A percentile compares a stretch with the other conserved stretches of the same genome.
Conservation (phyloP, 2,797 vertebrate genomes). For the Manis javanica region DNA sequence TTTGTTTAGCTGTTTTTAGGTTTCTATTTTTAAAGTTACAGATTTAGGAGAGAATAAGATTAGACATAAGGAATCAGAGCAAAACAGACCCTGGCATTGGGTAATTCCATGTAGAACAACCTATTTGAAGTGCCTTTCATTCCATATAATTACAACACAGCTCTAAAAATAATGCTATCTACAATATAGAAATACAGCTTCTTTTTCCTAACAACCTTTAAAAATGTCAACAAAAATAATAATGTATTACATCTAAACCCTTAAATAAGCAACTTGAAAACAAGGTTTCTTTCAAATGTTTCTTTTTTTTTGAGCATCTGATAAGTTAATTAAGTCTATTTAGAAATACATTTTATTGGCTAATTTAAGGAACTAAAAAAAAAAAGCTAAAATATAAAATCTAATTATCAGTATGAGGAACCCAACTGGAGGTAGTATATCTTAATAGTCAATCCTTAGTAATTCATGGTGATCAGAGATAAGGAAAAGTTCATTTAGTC, state of each 20-base stretch:
- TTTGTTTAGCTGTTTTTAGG: not conserved
- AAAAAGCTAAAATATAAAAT: not conserved
- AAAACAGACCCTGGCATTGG: not conserved
- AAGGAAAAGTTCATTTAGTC: not conserved
- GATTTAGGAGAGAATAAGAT: not conserved
- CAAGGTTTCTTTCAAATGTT: not conserved
- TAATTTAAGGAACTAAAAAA: not conserved
- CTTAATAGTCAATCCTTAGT: not conserved
- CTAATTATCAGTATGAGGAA: not conserved
- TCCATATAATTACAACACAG: not conserved
- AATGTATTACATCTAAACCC: conserved; percentile 10
- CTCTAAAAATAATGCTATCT: conserved; percentile 24
- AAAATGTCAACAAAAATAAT: conserved; percentile 16
- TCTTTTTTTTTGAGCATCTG: not conserved
- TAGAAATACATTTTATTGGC: conserved; percentile 29
- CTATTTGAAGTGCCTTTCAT: conserved; percentile 34
- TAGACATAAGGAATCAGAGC: not conserved
- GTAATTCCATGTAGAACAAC: not conserved
- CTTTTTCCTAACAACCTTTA: not conserved
- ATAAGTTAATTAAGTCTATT: conserved; percentile 27
- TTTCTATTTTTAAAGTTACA: conserved; percentile 35
- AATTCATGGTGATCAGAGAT: not conserved
- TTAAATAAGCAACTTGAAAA: conserved; percentile 33
- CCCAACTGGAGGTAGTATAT: not conserved
- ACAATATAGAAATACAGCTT: not conserved